Percentiles rank a stretch among this genome's conserved stretches.
phyloP scores from a whole-genome alignment of 2,888 invertebrate genomes.

The Drosophila paranaensis region DNA sequence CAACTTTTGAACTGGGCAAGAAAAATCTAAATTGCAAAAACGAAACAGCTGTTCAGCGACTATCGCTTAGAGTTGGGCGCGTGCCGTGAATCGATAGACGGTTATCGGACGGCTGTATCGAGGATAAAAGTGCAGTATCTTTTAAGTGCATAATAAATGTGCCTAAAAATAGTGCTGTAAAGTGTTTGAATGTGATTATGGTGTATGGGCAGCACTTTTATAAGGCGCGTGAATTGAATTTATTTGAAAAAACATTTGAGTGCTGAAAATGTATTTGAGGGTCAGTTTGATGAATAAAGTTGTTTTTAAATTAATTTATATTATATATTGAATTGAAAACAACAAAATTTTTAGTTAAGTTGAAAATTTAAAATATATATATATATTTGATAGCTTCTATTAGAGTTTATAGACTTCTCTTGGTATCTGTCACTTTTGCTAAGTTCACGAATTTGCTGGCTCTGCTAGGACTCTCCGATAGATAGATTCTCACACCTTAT shows the following conservation, averaged over 20 bases:
- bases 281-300: neutral
- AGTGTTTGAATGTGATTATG: neutral
- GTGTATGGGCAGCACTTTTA: constrained; percentile 21
- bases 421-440: neutral
- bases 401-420: no score
- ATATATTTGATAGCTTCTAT: no score
- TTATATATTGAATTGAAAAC: no score
- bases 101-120: neutral
- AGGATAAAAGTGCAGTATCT: neutral
- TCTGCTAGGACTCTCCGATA: constrained; percentile 2
- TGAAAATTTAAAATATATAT: no score
- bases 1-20: constrained; percentile 46
- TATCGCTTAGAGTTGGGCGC: constrained; percentile 25
- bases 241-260: neutral
- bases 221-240: constrained; percentile 1
- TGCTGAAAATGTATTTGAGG: neutral
- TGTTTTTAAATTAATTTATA: neutral
- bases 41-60: constrained; percentile 36
- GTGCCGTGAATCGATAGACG: constrained; percentile 1
- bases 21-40: constrained; percentile 49
- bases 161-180: neutral
- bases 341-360: no score
- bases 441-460: neutral
- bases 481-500: constrained; percentile 22
- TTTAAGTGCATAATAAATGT: neutral